These are phyloP conservation scores for Apis laboriosa DNA, from an alignment of 1,140 invertebrate species.

Conservation along the genomic window DNA sequence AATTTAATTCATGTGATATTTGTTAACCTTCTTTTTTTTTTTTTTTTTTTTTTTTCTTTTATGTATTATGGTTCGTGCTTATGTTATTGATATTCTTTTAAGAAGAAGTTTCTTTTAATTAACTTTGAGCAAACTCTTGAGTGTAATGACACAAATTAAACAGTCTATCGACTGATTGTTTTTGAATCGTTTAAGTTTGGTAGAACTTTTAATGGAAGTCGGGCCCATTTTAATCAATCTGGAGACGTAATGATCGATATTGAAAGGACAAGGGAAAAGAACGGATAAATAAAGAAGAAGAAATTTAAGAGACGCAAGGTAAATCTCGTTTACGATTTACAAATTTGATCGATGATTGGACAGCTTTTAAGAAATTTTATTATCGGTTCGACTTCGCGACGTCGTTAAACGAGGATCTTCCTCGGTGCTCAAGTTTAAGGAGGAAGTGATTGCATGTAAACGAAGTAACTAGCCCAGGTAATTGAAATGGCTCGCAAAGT, in stretches of 20 bases:
- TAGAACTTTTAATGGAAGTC: background rate
- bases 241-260: background rate
- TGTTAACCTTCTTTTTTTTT: no score
- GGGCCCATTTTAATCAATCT: background rate
- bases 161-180: background rate
- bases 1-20: no score
- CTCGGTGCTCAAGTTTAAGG: background rate
- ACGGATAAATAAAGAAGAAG: background rate
- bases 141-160: background rate
- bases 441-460: constrained; percentile 25
- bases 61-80: no score
- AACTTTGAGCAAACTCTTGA: no score
- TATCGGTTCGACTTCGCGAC: background rate
- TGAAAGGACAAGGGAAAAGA: background rate
- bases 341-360: background rate
- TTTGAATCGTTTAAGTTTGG: background rate
- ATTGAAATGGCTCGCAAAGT: constrained; percentile 16
- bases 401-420: background rate
- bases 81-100: no score
- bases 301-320: background rate
- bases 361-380: constrained; percentile 12
- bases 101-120: no score
- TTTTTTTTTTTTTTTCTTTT: no score
- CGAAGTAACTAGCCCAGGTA: background rate
- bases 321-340: background rate